Evolutionary conservation across 1,140 invertebrate species (phyloP).

Genomic region (Nasonia longicornis): DNA sequence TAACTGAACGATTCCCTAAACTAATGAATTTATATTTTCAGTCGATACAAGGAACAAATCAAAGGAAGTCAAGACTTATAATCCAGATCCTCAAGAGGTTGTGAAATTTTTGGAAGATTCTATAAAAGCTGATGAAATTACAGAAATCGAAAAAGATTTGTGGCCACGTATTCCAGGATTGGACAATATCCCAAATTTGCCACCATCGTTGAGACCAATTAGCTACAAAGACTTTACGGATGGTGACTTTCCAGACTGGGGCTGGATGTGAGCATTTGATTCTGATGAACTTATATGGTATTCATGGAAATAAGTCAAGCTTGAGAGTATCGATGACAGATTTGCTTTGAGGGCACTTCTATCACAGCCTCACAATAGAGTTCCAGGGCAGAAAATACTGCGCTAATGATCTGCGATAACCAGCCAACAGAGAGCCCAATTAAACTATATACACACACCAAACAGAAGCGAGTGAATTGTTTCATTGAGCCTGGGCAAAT

Average conservation of each 20-base stretch:
- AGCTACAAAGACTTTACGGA: conserved; percentile 68
- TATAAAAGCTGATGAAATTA: conserved; percentile 35
- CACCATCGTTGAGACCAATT: conserved; percentile 73
- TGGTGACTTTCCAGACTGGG: conserved; percentile 71
- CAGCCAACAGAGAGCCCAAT: not conserved
- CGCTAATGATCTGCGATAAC: not conserved
- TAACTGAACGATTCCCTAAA: not conserved
- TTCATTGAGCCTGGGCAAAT: not conserved
- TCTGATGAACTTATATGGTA: not conserved
- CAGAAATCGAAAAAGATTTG: conserved; percentile 37
- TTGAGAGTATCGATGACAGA: not conserved
- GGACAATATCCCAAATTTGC: conserved; percentile 69
- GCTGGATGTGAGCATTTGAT: conserved; percentile 52
- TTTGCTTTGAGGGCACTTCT: not conserved
- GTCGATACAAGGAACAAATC: conserved; percentile 51
- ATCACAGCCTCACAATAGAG: not conserved
- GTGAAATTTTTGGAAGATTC: conserved; percentile 56
- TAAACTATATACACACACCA: not conserved
- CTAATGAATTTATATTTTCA: conserved; percentile 44
- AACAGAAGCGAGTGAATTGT: not conserved
- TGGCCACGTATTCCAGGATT: conserved; percentile 66
- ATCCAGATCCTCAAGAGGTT: conserved; percentile 54
- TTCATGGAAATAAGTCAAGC: not conserved
- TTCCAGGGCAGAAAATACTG: not conserved
- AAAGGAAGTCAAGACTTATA: not conserved